phyloP scores from a whole-genome alignment of 2,888 invertebrate genomes.

The Athripsodes cinereus region DNA sequence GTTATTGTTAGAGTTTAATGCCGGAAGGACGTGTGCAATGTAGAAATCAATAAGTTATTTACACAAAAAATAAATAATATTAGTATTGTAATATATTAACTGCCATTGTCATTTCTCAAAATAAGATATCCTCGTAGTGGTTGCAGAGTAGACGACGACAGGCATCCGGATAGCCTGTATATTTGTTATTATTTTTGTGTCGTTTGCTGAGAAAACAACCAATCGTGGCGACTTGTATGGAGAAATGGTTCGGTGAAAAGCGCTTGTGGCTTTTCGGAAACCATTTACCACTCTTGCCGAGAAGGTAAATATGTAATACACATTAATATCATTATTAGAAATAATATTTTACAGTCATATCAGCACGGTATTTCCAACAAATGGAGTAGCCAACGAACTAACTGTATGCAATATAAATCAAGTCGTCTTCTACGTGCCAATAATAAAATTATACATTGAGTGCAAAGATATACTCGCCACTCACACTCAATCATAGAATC shows the following conservation, averaged over 20 bases:
- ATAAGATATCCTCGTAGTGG: neutral
- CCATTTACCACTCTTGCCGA: constrained; percentile 77
- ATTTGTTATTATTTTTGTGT: neutral
- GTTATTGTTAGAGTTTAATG: neutral
- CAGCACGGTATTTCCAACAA: too few species aligned
- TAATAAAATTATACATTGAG: too few species aligned
- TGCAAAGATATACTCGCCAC: too few species aligned
- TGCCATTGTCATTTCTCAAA: too few species aligned
- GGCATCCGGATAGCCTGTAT: neutral
- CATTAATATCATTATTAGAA: too few species aligned
- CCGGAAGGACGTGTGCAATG: neutral
- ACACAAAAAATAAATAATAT: neutral
- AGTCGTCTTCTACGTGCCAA: too few species aligned
- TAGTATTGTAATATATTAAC: neutral
- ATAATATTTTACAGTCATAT: too few species aligned
- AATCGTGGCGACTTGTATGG: constrained; percentile 64
- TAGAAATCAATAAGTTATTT: neutral
- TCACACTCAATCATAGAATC: too few species aligned
- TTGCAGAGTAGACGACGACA: neutral
- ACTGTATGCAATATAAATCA: too few species aligned
- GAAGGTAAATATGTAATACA: constrained; percentile 69
- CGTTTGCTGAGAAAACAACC: constrained; percentile 7
- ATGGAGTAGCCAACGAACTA: too few species aligned
- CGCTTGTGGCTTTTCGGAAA: constrained; percentile 88
- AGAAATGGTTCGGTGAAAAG: constrained; percentile 90